Evolutionary conservation across 1,140 invertebrate species (phyloP), one percentile per base, ranked within the genome.

Genomic region (Drosophila kikkawai): DNA sequence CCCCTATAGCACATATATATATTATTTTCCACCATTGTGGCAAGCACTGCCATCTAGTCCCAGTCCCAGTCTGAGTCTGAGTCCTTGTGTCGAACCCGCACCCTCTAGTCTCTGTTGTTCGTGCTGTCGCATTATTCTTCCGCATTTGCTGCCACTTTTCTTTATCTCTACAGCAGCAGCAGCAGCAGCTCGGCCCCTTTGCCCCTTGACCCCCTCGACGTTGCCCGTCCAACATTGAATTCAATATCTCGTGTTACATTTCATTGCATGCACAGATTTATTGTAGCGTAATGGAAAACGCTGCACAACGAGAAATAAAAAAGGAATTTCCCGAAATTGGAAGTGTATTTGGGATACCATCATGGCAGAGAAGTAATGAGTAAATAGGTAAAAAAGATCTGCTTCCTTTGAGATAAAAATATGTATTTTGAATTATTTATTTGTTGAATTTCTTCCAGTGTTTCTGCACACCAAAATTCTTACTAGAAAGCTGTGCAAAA

Each of bases 221-320:
- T 13, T 22, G 36, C 67, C 69, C 53, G 44, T 48, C 29, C 74
- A 47, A 69, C 75, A 87, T 84, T 82, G 78, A 91, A 91, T 91
- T 91, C 84, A 91, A 91, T 91, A 91, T 88, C 83, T 91, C 84
- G 88, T 88, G 83, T 88, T 91, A 91, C 88, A 91, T 91, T 91
- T 91, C 85, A 90, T 90, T 91, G 88, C 88, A 85, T 86, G 79
- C 70, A 64, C 75, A 87, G 81, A 91, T 91, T 91, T 91, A 91
- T 91, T 91, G 79, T 82, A 75, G 73, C 78, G 74, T 61, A 82
- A 82, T 68, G 77, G 69, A 64, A 80, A 78, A 77, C 73, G 76
- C 73, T 56, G 77, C 36, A 56, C 53, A 12, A 11, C 5, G 13
- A 56, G 9, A 56, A 56, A 56, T 39, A 9, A 7, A 53, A 22